Conservation (phyloP, 2,797 vertebrate species). For the Poeciliopsis gracilis region DNA sequence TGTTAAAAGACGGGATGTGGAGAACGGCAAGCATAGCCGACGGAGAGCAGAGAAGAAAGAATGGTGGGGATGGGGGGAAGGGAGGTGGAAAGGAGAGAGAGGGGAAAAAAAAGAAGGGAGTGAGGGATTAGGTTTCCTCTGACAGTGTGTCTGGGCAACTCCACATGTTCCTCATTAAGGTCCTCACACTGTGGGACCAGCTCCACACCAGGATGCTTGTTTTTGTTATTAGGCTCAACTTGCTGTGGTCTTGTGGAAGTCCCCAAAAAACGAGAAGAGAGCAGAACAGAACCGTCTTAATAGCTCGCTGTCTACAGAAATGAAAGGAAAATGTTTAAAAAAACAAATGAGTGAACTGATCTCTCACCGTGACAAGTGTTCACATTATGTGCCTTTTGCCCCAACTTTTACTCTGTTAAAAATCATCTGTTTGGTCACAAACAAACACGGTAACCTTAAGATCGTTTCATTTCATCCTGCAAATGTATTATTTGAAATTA, state of each 20-base stretch:
- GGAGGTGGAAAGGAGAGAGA: slow-evolving; percentile 39
- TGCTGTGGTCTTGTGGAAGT: slow-evolving; percentile 77
- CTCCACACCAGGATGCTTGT: slow-evolving; percentile 83
- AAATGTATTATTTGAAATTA: slow-evolving; percentile 45
- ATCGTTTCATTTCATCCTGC: neutral
- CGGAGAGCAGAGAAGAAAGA: slow-evolving; percentile 57
- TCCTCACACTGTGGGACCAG: slow-evolving; percentile 83
- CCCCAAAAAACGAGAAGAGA: slow-evolving; percentile 54
- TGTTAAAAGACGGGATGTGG: slow-evolving; percentile 1
- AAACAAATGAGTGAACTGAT: neutral
- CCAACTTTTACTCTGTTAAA: neutral
- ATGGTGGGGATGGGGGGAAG: slow-evolving; percentile 57
- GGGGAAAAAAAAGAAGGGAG: slow-evolving; percentile 39
- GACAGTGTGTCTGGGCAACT: slow-evolving; percentile 84
- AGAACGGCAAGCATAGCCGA: slow-evolving; percentile 35
- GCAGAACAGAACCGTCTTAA: slow-evolving; percentile 58
- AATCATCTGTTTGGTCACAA: slow-evolving; percentile 7
- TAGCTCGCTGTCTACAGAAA: slow-evolving; percentile 45
- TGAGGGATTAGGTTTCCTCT: slow-evolving; percentile 84
- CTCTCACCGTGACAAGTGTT: neutral
- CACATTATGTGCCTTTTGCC: neutral
- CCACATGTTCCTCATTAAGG: slow-evolving; percentile 87
- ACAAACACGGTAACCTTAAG: neutral
- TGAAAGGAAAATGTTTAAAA: neutral
- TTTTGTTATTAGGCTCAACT: slow-evolving; percentile 84